Conservation (phyloP, 2,113 vertebrate genomes). For the Buteo buteo region DNA sequence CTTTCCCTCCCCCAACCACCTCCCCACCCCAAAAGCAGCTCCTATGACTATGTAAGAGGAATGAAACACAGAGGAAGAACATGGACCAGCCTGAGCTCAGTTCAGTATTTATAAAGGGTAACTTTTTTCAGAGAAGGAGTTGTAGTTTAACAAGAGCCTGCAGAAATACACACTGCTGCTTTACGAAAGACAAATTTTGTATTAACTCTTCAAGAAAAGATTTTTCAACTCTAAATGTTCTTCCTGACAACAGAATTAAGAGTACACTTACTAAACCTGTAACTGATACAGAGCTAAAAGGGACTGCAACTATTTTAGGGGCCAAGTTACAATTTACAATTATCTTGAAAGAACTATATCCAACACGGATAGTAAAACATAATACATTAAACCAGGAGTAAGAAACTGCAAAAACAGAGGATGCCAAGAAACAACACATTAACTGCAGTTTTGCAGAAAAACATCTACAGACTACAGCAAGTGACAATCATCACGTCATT, state of each 20-base stretch:
- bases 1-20: neutral
- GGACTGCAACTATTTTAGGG: neutral
- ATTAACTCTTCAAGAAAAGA: neutral
- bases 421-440: neutral
- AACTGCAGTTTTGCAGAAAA: neutral
- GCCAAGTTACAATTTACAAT: neutral
- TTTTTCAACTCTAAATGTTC: neutral
- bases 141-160: neutral
- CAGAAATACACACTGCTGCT: neutral
- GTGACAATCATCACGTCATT: neutral
- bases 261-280: neutral
- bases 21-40: neutral
- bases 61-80: neutral
- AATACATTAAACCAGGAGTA: neutral
- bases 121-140: neutral
- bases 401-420: neutral
- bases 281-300: neutral
- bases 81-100: neutral
- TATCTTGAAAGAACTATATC: neutral
- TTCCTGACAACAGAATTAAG: neutral
- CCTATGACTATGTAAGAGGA: neutral
- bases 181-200: neutral
- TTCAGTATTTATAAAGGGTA: neutral
- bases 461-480: neutral
- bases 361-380: neutral